Evolutionary conservation across 2,797 vertebrate genomes (phyloP), one percentile per base, ranked within the genome.

Genomic region (Alcedo quadribrachys): DNA sequence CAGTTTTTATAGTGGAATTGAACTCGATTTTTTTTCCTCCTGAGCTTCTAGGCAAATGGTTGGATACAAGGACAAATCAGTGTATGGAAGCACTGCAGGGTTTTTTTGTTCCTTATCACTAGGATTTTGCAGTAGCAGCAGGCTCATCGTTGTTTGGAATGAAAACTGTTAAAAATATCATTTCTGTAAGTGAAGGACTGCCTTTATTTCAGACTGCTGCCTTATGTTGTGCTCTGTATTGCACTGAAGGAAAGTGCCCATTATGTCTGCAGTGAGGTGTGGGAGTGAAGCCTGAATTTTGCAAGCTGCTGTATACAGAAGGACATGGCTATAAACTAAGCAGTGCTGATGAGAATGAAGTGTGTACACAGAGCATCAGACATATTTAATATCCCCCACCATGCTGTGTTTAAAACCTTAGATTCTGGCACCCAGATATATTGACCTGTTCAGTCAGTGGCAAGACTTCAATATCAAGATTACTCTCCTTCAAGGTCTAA

Each of bases 401-500:
- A 9, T 35, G 55, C 71, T 12, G 6, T 32, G 42, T 9, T 60
- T 50, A 57, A 85, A 82, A 74, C 71, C 46, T 71, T 48, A 75
- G 58, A 71, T 77, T 78, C 28, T 80, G 84, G 89, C 82, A 55
- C 24, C 28, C 84, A 90, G 94, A 97, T 82, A 54, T 89, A 92
- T 88, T 75, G 96, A 85, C 82, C 84, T 32, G 25, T 46, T 95
- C 92, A 65, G 89, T 90, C 71, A 68, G 93, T 66, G 69, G 91
- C 89, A 77, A 84, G 92, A 76, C 93, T 95, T 94, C 96, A 94
- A 81, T 79, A 85, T 87, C 94, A 67, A 92, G 93, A 95, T 92
- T 76, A 83, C 88, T 90, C 86, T 86, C 83, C 85, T 93, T 95
- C 94, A 95, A 96, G 96, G 97, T 96, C 97, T 97, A 81, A 92